Percentiles rank a stretch among this genome's conserved stretches.
phyloP scores from a whole-genome alignment of 2,113 vertebrate species.

The Holacanthus passer region DNA sequence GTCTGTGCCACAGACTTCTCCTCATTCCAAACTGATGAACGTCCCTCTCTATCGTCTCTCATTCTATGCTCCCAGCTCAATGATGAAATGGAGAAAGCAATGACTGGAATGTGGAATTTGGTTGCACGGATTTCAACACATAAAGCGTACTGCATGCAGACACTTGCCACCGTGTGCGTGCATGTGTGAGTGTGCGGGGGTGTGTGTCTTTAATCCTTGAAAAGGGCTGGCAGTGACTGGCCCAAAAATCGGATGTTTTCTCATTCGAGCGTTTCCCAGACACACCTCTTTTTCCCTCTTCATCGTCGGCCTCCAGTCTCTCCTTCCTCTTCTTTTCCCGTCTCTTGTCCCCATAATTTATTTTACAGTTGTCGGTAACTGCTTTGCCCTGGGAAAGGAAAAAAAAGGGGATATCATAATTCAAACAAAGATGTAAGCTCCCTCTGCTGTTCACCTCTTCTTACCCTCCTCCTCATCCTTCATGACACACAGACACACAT shows the following conservation, averaged over 20 bases:
- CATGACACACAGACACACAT: conserved; percentile 40
- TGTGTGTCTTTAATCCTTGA: conserved; percentile 68
- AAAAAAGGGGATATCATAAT: conserved; percentile 14
- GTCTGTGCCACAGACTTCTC: background rate
- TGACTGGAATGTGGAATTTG: conserved; percentile 78
- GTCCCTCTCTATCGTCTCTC: background rate
- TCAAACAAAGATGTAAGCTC: conserved; percentile 52
- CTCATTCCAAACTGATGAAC: background rate
- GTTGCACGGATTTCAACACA: conserved; percentile 75
- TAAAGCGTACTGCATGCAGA: conserved; percentile 73
- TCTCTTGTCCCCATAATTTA: conserved; percentile 45
- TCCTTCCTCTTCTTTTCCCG: background rate
- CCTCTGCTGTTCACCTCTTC: conserved; percentile 25
- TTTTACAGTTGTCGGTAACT: conserved; percentile 43
- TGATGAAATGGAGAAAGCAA: conserved; percentile 71
- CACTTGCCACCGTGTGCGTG: conserved; percentile 73
- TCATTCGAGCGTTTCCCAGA: conserved; percentile 74
- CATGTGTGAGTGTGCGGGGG: conserved; percentile 10
- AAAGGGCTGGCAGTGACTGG: conserved; percentile 72
- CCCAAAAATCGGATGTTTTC: conserved; percentile 81
- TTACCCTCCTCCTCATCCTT: conserved; percentile 31
- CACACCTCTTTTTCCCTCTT: conserved; percentile 68
- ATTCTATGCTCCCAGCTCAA: conserved; percentile 33
- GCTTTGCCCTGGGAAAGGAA: conserved; percentile 14
- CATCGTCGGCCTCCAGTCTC: conserved; percentile 17